Base-by-base conservation (phyloP, 2,797 vertebrate genomes). In the Eulemur rubriventer region DNA sequence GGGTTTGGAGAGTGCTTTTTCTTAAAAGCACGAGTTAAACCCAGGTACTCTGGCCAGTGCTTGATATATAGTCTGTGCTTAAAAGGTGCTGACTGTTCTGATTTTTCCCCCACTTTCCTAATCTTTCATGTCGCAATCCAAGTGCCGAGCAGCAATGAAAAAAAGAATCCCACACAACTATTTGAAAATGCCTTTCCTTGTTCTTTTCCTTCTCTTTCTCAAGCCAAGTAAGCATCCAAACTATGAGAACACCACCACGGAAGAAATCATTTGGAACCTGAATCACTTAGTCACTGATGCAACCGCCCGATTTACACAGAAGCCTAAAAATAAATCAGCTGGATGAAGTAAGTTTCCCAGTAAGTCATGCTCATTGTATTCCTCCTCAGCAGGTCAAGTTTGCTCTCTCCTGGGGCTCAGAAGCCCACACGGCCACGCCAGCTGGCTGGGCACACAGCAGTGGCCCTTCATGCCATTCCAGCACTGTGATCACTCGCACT, bases 271-370 rank as follows among this genome's bases (percentile, higher is more conserved):
- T 91, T 70, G 78, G 73, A 96, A 88, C 41, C 13, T 82, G 55
- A 96, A 82, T 75, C 52, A 82, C 69, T 83, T 50, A 91, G 80
- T 92, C 92, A 90, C 72, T 85, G 94, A 95, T 84, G 94, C 5
- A 88, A 76, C 30, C 18, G 6, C 52, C 73, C 57, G 67, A 70
- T 46, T 81, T 76, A 86, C 12, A 75, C 65, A 85, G 0, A 6
- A 22, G 9, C 41, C 94, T 97, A 92, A 97, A 97, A 95, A 94
- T 85, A 93, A 67, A 48, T 22, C 24, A 4, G 35, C 52, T 57
- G 61, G 90, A 43, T 86, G 55, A 78, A 96, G 76, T 80, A 76
- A 70, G 80, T 57, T 65, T 94, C 67, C 76, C 57, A 50, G 9
- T 48, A 72, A 82, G 82, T 33, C 76, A n/a, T 1, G 2, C 13